Base-by-base conservation (phyloP, 2,888 invertebrate species). In the Dyspetes luteomarginatus region DNA sequence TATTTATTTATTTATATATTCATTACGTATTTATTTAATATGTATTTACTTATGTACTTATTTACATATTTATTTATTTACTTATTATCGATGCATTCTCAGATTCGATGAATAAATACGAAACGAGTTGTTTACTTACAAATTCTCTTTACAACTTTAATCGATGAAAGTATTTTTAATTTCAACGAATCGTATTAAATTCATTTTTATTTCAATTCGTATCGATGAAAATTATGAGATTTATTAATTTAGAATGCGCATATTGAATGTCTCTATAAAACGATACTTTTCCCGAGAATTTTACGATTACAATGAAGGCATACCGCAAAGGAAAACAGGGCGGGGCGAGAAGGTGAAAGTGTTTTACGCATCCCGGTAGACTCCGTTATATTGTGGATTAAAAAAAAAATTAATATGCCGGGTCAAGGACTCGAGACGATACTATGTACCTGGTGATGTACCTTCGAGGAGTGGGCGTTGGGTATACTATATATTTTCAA, bases 341-440 rank as follows among this genome's bases (percentile, higher is more conserved):
- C 86, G 84, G 84, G 84, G 81, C 84, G 78, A 78, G 81, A 80
- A 86, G 86, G 86, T 86, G 86, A 86, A 86, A 86, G 86, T 85
- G 85, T 84, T 84, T 83, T 78, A 85, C 86, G 86, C 85, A 86
- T 86, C 86, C 83, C 78, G 74, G 80, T 74, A 82, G 88, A 86
- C 86, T 89, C 86, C 85, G 85, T 88, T 88, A 62, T 50, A 86
- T 85, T 87, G 85, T 78, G 84, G 86, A 89, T 87, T n/a, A n/a
- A n/a, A n/a, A 87, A 88, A 69, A 87, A 84, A 80, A 75, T 78
- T 86, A 83, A 86, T 84, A 89, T 88, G 79, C 85, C 86, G 89
- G n/a, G 89, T 89, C 89, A 89, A 89, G 89, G 89, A 89, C 88
- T 82, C 81, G 62, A 68, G 64, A 75, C 75, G 76, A 84, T 82